Conservation (phyloP, 2,113 vertebrate genomes). For the Tachysurus vachellii region DNA sequence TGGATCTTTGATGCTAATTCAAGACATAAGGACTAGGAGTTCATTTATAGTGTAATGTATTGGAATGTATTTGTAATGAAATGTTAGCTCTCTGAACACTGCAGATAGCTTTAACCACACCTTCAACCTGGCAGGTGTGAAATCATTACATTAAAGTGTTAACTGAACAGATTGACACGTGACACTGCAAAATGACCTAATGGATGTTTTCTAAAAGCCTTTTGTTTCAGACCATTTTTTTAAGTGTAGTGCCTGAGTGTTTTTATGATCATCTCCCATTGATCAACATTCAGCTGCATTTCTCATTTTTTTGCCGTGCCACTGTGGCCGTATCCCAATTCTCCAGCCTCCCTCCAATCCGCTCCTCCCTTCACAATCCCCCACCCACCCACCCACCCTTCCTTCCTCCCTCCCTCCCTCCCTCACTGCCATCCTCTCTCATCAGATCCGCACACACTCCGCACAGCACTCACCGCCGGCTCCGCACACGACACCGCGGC, state of each 20-base stretch:
- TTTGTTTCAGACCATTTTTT: neutral
- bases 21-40: neutral
- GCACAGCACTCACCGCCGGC: constrained; percentile 7
- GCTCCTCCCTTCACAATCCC: neutral
- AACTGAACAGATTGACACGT: neutral
- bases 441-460: constrained; percentile 31
- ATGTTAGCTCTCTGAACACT: neutral
- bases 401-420: constrained; percentile 21
- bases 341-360: neutral
- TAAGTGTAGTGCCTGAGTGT: neutral
- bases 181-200: neutral
- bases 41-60: neutral
- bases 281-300: neutral
- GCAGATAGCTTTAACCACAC: neutral
- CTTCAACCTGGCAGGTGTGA: neutral
- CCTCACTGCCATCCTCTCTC: constrained; percentile 13
- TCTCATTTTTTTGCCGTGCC: neutral
- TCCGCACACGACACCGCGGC: constrained; percentile 30
- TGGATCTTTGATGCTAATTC: neutral
- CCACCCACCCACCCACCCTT: neutral
- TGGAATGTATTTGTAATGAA: neutral
- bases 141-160: neutral
- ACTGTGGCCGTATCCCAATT: constrained; percentile 20
- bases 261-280: neutral
- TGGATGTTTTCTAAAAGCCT: neutral